Evolutionary conservation across 2,113 vertebrate species (phyloP).

Genomic region (Grantiella picta): DNA sequence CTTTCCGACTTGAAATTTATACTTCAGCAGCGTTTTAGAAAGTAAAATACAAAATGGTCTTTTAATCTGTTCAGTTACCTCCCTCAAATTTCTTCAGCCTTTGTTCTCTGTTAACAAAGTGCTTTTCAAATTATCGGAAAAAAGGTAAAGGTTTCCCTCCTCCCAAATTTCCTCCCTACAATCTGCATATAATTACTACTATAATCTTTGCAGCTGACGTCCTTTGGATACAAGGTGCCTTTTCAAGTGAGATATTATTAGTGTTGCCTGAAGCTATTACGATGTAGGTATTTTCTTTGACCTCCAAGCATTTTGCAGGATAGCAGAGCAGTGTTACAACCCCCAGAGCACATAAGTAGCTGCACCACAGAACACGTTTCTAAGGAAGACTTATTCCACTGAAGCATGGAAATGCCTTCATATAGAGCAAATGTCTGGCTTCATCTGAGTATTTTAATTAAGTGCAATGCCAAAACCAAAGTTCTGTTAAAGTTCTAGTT

Average conservation of each 20-base stretch:
- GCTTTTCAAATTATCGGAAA: neutral
- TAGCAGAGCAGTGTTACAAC: neutral
- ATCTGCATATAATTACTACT: neutral
- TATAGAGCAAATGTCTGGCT: neutral
- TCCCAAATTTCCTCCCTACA: neutral
- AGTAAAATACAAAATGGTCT: neutral
- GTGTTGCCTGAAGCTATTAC: neutral
- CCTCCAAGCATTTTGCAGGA: neutral
- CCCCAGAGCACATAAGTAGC: neutral
- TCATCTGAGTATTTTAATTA: neutral
- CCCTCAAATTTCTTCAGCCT: neutral
- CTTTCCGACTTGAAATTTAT: fast-evolving
- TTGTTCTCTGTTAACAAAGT: neutral
- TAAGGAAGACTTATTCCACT: neutral
- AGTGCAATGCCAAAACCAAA: neutral
- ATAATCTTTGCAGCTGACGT: neutral
- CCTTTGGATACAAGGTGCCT: neutral
- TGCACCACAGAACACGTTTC: neutral
- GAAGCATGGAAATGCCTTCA: neutral
- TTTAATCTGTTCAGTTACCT: neutral
- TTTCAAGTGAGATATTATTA: neutral
- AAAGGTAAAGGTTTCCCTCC: neutral
- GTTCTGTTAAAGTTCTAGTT: neutral
- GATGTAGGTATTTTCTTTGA: neutral
- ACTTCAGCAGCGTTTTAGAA: neutral